Base-by-base conservation (phyloP, 2,113 vertebrate genomes). In the Gobiocypris rarus region DNA sequence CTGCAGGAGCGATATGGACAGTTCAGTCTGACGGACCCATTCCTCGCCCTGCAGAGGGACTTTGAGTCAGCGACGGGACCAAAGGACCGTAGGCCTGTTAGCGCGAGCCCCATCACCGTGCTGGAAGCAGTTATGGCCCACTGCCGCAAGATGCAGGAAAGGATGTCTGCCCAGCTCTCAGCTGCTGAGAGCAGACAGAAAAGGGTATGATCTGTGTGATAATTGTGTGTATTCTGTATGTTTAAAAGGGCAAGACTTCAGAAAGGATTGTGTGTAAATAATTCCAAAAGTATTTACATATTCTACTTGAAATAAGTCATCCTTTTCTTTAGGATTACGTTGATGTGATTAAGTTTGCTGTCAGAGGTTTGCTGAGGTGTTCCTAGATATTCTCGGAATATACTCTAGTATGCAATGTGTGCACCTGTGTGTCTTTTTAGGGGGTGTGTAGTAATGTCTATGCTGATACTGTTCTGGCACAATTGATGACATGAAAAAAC, bases 121-220 rank as follows among this genome's bases (percentile, higher is more conserved):
- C 95, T 99, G 84, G 97, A 99, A 93, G 97, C 97, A 1, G 97
- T 99, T 90, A 99, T 99, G 98, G 94, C 95, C 61, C 98, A 98
- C 92, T 99, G 98, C 93, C 96, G 96, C 88, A 99, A 98, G 93
- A 98, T 99, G 97, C 98, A 98, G 89, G 97, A 98, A 79, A 95
- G 96, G 86, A 98, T 99, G 98, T 94, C 97, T 0, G 92, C 96
- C 15, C 98, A 99, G 92, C 94, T 99, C 86, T 96, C 95, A 45
- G 97, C 97, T 3, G 97, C 98, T 3, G 97, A 99, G 93, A 95
- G 94, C 91, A 95, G 96, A 81, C 97, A 99, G 89, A 98, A 97
- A 90, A 98, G 97, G 96, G 98, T 99, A 94, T 77, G 91, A 26
- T 1, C 24, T 67, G 9, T 38, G 7, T 52, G 50, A 74, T 52